Conservation (phyloP, 2,113 vertebrate species). For the Sinocyclocheilus maitianheensis region DNA sequence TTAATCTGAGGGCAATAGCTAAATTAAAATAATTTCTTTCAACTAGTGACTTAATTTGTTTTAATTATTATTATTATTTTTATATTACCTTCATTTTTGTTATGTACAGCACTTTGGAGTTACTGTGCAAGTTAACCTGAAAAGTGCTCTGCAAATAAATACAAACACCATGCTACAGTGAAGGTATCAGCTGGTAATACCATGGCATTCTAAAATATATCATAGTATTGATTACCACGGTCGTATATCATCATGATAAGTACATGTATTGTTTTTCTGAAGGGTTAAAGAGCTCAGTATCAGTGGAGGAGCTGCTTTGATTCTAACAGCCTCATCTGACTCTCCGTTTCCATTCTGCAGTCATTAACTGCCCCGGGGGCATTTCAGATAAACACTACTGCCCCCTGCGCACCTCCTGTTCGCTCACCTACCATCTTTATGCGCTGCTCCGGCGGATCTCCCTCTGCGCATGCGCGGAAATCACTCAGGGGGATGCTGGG, state of each 20-base stretch:
- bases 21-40: no score
- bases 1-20: no score
- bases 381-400: slow-evolving; percentile 6
- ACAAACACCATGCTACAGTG: no score
- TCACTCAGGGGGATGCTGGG: not conserved
- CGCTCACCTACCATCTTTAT: slow-evolving; percentile 1
- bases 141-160: no score
- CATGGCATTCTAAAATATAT: not conserved
- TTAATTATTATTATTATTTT: no score
- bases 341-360: not conserved
- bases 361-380: not conserved
- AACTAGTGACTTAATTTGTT: no score
- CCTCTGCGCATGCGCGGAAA: not conserved
- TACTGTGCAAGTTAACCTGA: no score
- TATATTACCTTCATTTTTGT: no score
- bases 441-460: not conserved
- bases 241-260: not conserved
- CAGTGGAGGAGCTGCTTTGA: not conserved
- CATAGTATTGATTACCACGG: not conserved
- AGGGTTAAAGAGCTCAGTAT: not conserved
- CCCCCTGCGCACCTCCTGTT: not conserved
- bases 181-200: not conserved
- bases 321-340: not conserved
- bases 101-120: no score
- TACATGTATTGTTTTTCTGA: not conserved